Evolutionary conservation across 1,140 invertebrate genomes (phyloP).

Genomic region (Samia ricini): DNA sequence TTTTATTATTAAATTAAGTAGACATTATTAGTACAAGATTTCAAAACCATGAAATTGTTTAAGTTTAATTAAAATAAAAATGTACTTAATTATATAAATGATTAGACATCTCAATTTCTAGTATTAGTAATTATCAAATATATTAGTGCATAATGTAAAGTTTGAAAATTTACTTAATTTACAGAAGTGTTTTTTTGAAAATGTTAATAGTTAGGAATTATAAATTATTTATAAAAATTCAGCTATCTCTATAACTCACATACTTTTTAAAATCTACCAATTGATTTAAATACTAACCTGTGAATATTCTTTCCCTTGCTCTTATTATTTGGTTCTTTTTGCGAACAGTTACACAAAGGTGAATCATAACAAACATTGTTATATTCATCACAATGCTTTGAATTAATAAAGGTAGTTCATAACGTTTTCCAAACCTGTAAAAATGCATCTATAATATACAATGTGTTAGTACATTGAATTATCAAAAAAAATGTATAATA

Average conservation of each 20-base stretch:
- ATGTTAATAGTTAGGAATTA: too few relatives aligned
- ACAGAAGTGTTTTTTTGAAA: too few relatives aligned
- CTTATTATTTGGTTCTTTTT: conserved; percentile 90
- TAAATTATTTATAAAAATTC: not conserved
- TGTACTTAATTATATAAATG: too few relatives aligned
- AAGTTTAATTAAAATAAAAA: too few relatives aligned
- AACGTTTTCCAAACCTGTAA: conserved; percentile 96
- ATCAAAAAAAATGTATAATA: conserved; percentile 25
- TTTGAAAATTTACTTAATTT: too few relatives aligned
- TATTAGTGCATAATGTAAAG: too few relatives aligned
- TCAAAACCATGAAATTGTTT: too few relatives aligned
- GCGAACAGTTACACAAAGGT: conserved; percentile 93
- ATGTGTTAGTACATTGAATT: not conserved
- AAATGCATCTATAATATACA: not conserved
- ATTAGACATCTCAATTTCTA: too few relatives aligned
- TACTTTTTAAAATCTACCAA: too few relatives aligned
- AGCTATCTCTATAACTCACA: not conserved
- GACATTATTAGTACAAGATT: too few relatives aligned
- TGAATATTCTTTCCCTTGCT: conserved; percentile 88
- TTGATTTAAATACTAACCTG: conserved; percentile 82
- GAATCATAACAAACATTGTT: conserved; percentile 97
- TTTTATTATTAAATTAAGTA: too few relatives aligned
- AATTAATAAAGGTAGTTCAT: conserved; percentile 95
- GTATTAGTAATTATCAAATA: too few relatives aligned
- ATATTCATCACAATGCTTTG: conserved; percentile 99